Conservation (phyloP, 2,888 invertebrate genomes). For the Leptinotarsa juncta region DNA sequence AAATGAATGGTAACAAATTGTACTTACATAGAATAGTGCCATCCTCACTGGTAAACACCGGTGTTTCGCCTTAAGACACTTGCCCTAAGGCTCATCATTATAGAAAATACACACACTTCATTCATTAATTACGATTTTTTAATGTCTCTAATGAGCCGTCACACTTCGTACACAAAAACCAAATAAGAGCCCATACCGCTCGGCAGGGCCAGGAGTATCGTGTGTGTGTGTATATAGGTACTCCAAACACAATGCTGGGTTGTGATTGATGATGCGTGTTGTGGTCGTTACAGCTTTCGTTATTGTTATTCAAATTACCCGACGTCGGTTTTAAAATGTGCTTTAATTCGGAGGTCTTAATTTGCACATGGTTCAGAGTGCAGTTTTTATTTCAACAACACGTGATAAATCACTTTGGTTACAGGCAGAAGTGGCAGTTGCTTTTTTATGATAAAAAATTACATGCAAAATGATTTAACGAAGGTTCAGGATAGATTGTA, state of each 20-base stretch:
- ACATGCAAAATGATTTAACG: too few species aligned
- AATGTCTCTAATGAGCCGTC: background rate
- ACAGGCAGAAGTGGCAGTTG: too few species aligned
- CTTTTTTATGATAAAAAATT: too few species aligned
- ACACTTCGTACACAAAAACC: background rate
- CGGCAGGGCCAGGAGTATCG: background rate
- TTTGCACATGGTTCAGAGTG: conserved; percentile 5
- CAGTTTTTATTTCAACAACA: conserved; percentile 16
- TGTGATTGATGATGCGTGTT: conserved; percentile 11
- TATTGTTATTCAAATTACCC: conserved; percentile 20
- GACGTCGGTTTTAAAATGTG: conserved; percentile 8
- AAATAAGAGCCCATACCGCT: too few species aligned
- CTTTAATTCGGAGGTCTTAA: conserved; percentile 13
- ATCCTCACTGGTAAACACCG: too few species aligned
- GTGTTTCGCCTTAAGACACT: too few species aligned
- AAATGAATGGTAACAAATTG: too few species aligned
- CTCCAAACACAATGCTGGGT: background rate
- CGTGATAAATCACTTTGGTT: conserved; percentile 1
- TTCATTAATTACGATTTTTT: too few species aligned
- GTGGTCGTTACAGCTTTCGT: conserved; percentile 19
- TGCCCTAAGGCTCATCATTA: too few species aligned
- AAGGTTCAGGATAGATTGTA: too few species aligned
- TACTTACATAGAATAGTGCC: too few species aligned
- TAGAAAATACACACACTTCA: too few species aligned
- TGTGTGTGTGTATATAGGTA: background rate